A percentile compares a stretch with the other conserved stretches of the same genome.
Conservation (phyloP, 1,140 invertebrate species). For the Drosophila tropicalis region DNA sequence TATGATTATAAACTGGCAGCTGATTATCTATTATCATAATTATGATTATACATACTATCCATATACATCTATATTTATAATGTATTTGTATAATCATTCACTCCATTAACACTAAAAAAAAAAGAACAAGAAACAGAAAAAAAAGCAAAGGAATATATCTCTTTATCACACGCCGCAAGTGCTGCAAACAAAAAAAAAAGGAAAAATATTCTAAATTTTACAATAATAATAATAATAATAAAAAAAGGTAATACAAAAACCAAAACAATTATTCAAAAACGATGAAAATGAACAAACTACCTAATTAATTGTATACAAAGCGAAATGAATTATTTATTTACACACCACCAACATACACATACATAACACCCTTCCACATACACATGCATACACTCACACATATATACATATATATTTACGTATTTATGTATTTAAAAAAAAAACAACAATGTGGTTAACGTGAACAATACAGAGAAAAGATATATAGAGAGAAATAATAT, state of each 20-base stretch:
- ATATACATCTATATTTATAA: constrained; percentile 36
- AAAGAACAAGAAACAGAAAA: constrained; percentile 24
- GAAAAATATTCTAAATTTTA: constrained; percentile 72
- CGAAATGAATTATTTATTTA: constrained; percentile 68
- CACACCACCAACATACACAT: constrained; percentile 33
- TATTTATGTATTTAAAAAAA: constrained; percentile 16
- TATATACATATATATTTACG: constrained; percentile 14
- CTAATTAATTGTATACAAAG: constrained; percentile 71
- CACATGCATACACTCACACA: constrained; percentile 9
- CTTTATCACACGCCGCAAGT: constrained; percentile 51
- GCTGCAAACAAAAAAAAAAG: constrained; percentile 53
- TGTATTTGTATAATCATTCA: constrained; percentile 36
- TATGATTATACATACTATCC: constrained; percentile 19
- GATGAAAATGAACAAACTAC: constrained; percentile 65
- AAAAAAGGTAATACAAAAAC: constrained; percentile 32
- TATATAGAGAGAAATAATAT: constrained; percentile 35
- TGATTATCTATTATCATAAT: constrained; percentile 62
- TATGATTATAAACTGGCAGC: constrained; percentile 51
- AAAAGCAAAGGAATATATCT: constrained; percentile 43
- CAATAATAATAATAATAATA: constrained; percentile 15
- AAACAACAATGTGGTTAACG: constrained; percentile 32
- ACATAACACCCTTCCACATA: constrained; percentile 30
- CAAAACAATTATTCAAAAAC: background rate
- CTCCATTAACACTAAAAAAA: constrained; percentile 46
- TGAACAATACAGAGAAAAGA: constrained; percentile 42